Evolutionary conservation across 2,888 invertebrate genomes (phyloP).

Genomic region (Tachina fera): DNA sequence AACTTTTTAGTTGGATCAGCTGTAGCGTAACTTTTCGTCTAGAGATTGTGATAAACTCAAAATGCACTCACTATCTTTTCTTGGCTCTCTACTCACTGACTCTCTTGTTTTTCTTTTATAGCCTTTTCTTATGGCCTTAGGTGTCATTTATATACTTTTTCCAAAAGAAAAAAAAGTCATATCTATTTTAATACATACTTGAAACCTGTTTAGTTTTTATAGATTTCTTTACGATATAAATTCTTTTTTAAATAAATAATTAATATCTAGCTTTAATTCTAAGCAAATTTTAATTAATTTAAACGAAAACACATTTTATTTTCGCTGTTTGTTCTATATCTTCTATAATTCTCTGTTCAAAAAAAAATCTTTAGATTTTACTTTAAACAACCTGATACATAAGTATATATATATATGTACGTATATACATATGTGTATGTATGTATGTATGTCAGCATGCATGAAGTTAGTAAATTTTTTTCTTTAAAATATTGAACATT

Average conservation of each 20-base stretch:
- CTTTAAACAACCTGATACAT: constrained; percentile 30
- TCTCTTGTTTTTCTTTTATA: not conserved
- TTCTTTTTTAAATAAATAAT: constrained; percentile 17
- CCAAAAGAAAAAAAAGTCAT: constrained; percentile 48
- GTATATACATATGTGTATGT: too few relatives aligned
- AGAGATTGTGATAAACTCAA: constrained; percentile 71
- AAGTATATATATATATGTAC: not conserved
- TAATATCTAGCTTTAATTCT: constrained; percentile 58
- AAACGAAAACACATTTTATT: not conserved
- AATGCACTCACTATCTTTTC: constrained; percentile 21
- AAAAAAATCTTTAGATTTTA: constrained; percentile 31
- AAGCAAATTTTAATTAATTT: constrained; percentile 19
- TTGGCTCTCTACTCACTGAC: constrained; percentile 10
- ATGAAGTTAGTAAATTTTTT: constrained; percentile 58
- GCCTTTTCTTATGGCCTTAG: constrained; percentile 17
- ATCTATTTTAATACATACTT: constrained; percentile 20
- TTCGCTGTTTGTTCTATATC: not conserved
- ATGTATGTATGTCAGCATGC: not conserved
- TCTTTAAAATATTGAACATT: constrained; percentile 58
- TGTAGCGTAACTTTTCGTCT: constrained; percentile 31
- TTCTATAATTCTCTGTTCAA: not conserved
- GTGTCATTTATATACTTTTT: constrained; percentile 40
- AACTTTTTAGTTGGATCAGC: not conserved
- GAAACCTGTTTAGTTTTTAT: constrained; percentile 50
- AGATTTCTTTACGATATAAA: not conserved